Conservation (phyloP, 1,140 invertebrate genomes). For the Calosoma granatense region DNA sequence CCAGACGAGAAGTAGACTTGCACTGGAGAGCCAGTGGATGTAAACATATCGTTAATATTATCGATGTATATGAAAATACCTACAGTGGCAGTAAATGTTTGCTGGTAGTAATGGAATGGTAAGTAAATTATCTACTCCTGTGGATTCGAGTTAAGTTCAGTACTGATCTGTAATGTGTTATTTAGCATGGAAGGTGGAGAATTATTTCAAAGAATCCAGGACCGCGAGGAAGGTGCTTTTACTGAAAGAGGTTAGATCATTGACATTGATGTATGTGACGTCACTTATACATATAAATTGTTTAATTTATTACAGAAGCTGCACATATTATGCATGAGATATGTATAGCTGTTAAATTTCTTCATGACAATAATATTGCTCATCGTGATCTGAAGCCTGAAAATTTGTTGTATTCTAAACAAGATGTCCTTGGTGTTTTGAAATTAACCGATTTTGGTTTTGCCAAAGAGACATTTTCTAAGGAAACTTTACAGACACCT, state of each 20-base stretch:
- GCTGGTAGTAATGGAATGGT: slow-evolving; percentile 97
- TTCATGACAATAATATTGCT: slow-evolving; percentile 93
- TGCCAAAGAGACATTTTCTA: slow-evolving; percentile 89
- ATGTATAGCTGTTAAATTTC: slow-evolving; percentile 86
- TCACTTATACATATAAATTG: no score
- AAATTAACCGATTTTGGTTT: slow-evolving; percentile 99
- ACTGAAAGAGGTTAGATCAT: slow-evolving; percentile 86
- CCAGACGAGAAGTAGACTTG: slow-evolving; percentile 87
- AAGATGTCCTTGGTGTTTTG: slow-evolving; percentile 61
- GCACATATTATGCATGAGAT: slow-evolving; percentile 93
- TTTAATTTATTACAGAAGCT: slow-evolving; percentile 49
- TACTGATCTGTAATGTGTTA: neutral
- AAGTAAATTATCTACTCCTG: slow-evolving; percentile 22
- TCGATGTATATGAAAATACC: slow-evolving; percentile 94
- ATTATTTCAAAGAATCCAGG: slow-evolving; percentile 92
- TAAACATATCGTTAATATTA: slow-evolving; percentile 84
- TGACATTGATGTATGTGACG: no score
- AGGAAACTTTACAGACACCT: slow-evolving; percentile 86
- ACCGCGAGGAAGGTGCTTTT: slow-evolving; percentile 84
- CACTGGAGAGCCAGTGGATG: slow-evolving; percentile 89
- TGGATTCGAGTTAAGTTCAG: neutral
- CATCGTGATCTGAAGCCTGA: slow-evolving; percentile 95
- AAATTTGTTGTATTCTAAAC: slow-evolving; percentile 73
- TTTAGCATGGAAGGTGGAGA: slow-evolving; percentile 94
- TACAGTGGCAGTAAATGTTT: slow-evolving; percentile 85